Evolutionary conservation across 1,140 invertebrate species (phyloP).

Genomic region (Popillia japonica): DNA sequence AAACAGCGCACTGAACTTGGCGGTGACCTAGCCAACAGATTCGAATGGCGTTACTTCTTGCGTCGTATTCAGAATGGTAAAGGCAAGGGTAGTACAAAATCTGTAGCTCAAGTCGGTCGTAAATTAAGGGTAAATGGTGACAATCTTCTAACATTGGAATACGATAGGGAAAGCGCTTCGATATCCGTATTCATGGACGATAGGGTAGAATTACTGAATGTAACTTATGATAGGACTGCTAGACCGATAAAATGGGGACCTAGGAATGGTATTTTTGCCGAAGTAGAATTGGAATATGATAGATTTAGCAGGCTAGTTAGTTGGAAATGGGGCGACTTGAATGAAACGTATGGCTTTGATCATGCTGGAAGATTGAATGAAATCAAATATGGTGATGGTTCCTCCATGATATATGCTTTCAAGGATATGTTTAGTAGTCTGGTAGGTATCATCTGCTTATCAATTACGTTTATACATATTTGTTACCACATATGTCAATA

Average conservation of each 20-base stretch:
- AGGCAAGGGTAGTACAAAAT: constrained; percentile 68
- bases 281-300: constrained; percentile 92
- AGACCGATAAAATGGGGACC: constrained; percentile 90
- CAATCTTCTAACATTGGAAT: constrained; percentile 90
- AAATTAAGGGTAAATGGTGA: constrained; percentile 90
- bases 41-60: constrained; percentile 94
- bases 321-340: constrained; percentile 92
- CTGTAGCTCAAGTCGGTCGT: constrained; percentile 81
- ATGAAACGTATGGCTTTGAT: constrained; percentile 89
- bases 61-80: constrained; percentile 69
- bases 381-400: constrained; percentile 88
- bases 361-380: constrained; percentile 84
- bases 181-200: constrained; percentile 92
- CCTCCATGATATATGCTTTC: constrained; percentile 85
- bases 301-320: constrained; percentile 86
- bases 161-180: constrained; percentile 87
- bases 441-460: constrained; percentile 59
- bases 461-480: neutral
- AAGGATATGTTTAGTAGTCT: constrained; percentile 87
- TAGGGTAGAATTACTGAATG: constrained; percentile 86
- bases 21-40: constrained; percentile 88
- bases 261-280: constrained; percentile 82
- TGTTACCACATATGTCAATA: no score
- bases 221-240: constrained; percentile 91
- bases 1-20: constrained; percentile 89